Base-by-base conservation (phyloP, 2,888 invertebrate genomes). In the Eupithecia vulgata region DNA sequence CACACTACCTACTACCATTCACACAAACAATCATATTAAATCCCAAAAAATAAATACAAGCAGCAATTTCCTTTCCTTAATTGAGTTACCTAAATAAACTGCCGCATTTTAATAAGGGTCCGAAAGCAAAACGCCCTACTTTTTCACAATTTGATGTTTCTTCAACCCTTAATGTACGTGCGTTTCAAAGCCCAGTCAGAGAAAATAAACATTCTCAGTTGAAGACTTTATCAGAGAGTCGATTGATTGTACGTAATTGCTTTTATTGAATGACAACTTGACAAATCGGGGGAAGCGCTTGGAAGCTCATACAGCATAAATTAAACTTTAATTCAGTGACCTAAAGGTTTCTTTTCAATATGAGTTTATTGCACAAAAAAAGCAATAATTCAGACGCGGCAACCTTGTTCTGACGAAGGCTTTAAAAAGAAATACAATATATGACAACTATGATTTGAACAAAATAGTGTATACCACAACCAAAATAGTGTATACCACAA, bases 261-360 rank as follows among this genome's bases (percentile, higher is more conserved):
- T 75, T 75, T 72, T 75, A 72, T 72, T 75, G 75, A 70, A 72
- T 72, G 72, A 72, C 70, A 70, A 70, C 62, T 67, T 72, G 72
- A 72, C 75, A 70, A 68, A 37, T 45, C 8, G 45, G 45, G 34
- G 65, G 52, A 65, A 48, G 10, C 13, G 35, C 5, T 61, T 61
- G 61, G 10, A 25, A 12, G 57, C 34, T 61, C 61, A 34, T 8
- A 34, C 15, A 61, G 17, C 15, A 17, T 17, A 34, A 34, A 61
- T 61, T 34, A 15, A 17, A 61, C 34, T 25, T 57, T 57, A 12
- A 17, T 34, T 2, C 17, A 61, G 34, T 17, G 61, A 6, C 0
- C 15, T 34, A 2, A 64, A 64, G 64, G 37, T 21, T 37, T 37
- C 0, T 64, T 37, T 64, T 61, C 17, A 2, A 17, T 61, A 17